Conservation (phyloP, 2,888 invertebrate species). For the Resseliella maxima region DNA sequence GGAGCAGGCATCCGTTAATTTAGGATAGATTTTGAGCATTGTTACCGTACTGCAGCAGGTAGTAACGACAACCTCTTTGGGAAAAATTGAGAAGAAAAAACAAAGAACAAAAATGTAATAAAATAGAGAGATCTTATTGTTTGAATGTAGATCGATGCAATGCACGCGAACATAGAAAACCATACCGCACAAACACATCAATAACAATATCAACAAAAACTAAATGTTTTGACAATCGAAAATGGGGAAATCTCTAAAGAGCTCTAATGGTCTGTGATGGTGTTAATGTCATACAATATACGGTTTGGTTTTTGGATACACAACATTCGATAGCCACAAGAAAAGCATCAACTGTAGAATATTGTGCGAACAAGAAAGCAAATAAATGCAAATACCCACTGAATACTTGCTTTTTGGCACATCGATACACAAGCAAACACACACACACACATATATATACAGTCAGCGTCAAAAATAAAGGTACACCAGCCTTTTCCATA, state of each 20-base stretch:
- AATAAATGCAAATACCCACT: slow-evolving; percentile 29
- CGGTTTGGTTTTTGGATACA: not conserved
- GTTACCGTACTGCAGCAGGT: no score
- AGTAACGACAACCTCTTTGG: not conserved
- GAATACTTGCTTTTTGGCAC: not conserved
- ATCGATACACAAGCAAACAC: not conserved
- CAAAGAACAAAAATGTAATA: not conserved
- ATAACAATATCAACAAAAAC: slow-evolving; percentile 41
- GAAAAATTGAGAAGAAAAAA: not conserved
- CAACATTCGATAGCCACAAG: not conserved
- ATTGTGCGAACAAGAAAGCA: slow-evolving; percentile 28
- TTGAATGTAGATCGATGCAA: slow-evolving; percentile 10
- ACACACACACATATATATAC: no score
- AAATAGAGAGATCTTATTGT: not conserved
- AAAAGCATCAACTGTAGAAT: slow-evolving; percentile 10
- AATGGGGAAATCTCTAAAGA: slow-evolving; percentile 41
- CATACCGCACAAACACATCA: not conserved
- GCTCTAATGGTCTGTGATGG: slow-evolving; percentile 17
- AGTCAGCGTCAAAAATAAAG: no score
- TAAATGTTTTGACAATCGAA: slow-evolving; percentile 38
- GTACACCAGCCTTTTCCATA: no score
- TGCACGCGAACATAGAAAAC: not conserved
- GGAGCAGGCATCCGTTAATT: not conserved
- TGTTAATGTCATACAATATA: slow-evolving; percentile 31
- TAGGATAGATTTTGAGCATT: not conserved